phyloP scores from a whole-genome alignment of 2,797 vertebrate genomes.

The Enteromius fasciolatus region DNA sequence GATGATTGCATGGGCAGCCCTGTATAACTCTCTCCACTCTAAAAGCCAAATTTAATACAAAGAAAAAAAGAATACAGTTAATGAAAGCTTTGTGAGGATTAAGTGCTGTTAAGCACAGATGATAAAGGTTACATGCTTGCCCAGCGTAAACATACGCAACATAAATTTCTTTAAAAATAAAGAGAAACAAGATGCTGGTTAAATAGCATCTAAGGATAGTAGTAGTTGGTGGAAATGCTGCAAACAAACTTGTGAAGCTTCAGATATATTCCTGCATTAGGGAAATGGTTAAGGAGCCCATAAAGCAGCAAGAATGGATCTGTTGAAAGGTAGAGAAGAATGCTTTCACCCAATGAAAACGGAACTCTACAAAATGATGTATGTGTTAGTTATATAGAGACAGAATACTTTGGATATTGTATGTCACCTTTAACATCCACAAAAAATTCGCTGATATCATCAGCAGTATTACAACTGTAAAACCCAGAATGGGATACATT shows the following conservation, averaged over 20 bases:
- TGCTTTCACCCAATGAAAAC: slow-evolving; percentile 50
- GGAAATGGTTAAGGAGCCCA: slow-evolving; percentile 60
- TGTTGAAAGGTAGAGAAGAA: slow-evolving; percentile 54
- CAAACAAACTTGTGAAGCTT: slow-evolving; percentile 58
- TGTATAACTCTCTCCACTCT: slow-evolving; percentile 63
- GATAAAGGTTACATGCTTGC: slow-evolving; percentile 62
- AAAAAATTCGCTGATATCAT: slow-evolving; percentile 79
- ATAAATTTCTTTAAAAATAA: slow-evolving; percentile 45
- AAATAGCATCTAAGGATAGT: slow-evolving; percentile 58
- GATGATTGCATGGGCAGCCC: slow-evolving; percentile 56
- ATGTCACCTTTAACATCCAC: slow-evolving; percentile 89
- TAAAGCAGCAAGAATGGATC: slow-evolving; percentile 62
- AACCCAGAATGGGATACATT: slow-evolving; percentile 77
- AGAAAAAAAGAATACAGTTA: slow-evolving; percentile 51
- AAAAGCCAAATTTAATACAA: slow-evolving; percentile 60
- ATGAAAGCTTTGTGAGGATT: slow-evolving; percentile 65
- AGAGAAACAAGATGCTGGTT: slow-evolving; percentile 55
- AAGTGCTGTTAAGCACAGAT: slow-evolving; percentile 55
- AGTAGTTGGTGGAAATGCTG: slow-evolving; percentile 47
- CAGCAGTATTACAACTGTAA: slow-evolving; percentile 77
- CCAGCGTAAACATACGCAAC: slow-evolving; percentile 29
- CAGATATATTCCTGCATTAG: slow-evolving; percentile 67
- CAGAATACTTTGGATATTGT: slow-evolving; percentile 63
- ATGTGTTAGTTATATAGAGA: slow-evolving; percentile 65
- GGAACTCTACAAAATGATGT: slow-evolving; percentile 56